Evolutionary conservation across 2,797 vertebrate genomes (phyloP).

Genomic region (Furcifer pardalis): DNA sequence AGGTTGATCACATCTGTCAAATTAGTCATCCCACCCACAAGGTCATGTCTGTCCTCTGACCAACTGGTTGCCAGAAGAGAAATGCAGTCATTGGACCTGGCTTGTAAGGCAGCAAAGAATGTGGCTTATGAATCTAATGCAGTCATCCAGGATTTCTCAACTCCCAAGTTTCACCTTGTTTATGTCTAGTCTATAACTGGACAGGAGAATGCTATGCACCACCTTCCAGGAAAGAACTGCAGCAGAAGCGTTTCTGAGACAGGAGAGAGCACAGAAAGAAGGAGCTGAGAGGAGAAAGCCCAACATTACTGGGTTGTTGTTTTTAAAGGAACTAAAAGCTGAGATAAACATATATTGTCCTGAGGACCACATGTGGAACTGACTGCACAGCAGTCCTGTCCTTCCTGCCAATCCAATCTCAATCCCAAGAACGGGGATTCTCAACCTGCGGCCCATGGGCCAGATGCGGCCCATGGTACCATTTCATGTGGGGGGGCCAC

Average conservation of each 20-base stretch:
- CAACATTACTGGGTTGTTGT: too few relatives aligned
- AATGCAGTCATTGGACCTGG: neutral
- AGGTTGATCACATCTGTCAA: neutral
- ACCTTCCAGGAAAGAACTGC: neutral
- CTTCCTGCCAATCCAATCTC: too few relatives aligned
- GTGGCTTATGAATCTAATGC: too few relatives aligned
- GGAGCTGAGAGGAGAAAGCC: neutral
- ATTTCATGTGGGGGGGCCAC: too few relatives aligned
- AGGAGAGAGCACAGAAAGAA: too few relatives aligned
- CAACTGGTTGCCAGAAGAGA: neutral
- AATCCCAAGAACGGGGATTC: too few relatives aligned
- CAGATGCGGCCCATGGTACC: too few relatives aligned
- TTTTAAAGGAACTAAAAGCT: neutral
- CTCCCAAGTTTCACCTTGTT: neutral
- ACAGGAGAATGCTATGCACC: neutral
- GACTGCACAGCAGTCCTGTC: too few relatives aligned
- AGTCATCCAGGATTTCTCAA: neutral
- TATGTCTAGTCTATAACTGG: neutral
- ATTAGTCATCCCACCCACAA: slow-evolving; percentile 20
- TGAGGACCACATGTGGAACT: too few relatives aligned
- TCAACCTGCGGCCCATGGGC: too few relatives aligned
- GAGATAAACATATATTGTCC: neutral
- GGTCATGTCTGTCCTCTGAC: neutral
- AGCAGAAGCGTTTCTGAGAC: neutral
- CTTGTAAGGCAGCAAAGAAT: neutral